These are phyloP conservation scores for Sebastes minor DNA, from an alignment of 2,797 vertebrate genomes.

Conservation along the genomic window DNA sequence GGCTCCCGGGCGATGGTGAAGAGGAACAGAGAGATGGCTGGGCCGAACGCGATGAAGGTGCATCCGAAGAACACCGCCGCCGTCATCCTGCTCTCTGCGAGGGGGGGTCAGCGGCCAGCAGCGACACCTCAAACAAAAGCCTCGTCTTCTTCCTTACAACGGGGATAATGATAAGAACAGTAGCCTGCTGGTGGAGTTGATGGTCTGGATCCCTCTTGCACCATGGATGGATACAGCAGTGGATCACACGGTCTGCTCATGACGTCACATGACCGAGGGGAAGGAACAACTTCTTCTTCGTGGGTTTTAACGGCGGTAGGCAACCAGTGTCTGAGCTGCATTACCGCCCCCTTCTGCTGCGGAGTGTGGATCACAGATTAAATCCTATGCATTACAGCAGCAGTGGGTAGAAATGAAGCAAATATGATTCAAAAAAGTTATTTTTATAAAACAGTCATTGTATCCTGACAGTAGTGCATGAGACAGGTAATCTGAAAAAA, in stretches of 20 bases:
- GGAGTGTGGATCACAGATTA: too few relatives aligned
- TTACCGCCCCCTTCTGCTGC: too few relatives aligned
- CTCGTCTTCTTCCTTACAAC: background rate
- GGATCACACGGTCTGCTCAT: background rate
- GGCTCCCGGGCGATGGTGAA: constrained; percentile 87
- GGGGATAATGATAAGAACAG: rapidly evolving
- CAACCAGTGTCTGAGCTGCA: too few relatives aligned
- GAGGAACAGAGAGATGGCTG: constrained; percentile 84
- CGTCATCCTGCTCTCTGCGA: constrained; percentile 76
- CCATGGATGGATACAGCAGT: background rate
- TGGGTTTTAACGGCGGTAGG: too few relatives aligned
- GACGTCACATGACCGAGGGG: too few relatives aligned
- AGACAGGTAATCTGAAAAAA: too few relatives aligned
- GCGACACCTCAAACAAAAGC: background rate
- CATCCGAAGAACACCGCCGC: constrained; percentile 86
- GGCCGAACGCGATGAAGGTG: constrained; percentile 86
- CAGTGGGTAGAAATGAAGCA: too few relatives aligned
- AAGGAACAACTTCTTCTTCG: too few relatives aligned
- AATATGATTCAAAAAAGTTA: too few relatives aligned
- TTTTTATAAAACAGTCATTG: too few relatives aligned
- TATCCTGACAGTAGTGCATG: too few relatives aligned
- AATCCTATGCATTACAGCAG: too few relatives aligned
- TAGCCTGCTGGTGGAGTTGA: background rate
- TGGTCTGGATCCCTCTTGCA: background rate
- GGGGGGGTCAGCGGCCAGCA: background rate